Conservation (phyloP, 2,797 vertebrate genomes). For the Ambastaia sidthimunki region DNA sequence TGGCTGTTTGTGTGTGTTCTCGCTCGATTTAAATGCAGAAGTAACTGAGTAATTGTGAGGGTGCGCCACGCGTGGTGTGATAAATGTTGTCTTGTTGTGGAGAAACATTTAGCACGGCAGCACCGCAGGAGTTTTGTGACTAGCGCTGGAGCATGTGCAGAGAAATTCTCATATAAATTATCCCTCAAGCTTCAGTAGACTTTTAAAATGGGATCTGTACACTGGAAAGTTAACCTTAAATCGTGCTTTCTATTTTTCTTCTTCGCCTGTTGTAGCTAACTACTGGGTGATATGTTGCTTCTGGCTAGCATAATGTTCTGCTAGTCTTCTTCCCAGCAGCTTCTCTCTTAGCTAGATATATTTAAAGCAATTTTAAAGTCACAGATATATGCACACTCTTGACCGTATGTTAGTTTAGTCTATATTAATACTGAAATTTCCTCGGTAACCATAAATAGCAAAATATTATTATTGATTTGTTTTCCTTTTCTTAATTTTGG, state of each 20-base stretch:
- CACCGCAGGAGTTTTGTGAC: background rate
- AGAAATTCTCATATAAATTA: background rate
- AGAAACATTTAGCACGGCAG: background rate
- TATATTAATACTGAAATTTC: background rate
- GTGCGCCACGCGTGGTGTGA: conserved; percentile 19
- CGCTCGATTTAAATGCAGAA: conserved; percentile 28
- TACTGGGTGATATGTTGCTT: background rate
- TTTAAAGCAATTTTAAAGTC: background rate
- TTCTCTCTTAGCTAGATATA: background rate
- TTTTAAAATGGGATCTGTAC: background rate
- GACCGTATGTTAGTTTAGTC: too few relatives aligned
- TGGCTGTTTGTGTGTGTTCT: conserved; percentile 24
- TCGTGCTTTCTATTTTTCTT: background rate
- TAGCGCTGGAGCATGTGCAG: background rate
- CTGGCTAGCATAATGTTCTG: background rate
- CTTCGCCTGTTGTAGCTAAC: background rate
- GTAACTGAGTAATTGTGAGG: conserved; percentile 25
- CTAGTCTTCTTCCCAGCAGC: background rate
- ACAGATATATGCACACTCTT: background rate
- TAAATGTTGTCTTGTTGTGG: conserved; percentile 39
- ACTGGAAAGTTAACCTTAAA: conserved; percentile 2
- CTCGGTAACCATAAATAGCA: background rate
- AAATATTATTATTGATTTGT: background rate
- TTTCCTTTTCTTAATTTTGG: background rate
- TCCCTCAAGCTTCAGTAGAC: conserved; percentile 6